phyloP scores from a whole-genome alignment of 2,797 vertebrate genomes.

The Sorex maritimensis region DNA sequence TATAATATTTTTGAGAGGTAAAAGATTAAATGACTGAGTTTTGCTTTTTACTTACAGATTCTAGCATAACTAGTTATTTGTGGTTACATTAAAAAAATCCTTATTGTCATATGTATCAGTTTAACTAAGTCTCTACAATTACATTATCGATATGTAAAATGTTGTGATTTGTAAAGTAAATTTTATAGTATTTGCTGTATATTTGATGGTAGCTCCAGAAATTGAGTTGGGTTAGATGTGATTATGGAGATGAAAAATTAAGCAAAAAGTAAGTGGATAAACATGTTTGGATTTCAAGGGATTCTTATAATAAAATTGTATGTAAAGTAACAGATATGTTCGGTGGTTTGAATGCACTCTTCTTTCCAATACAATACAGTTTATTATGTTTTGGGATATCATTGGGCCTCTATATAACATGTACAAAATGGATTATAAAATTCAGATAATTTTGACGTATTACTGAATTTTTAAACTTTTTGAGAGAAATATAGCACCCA shows the following conservation, averaged over 20 bases:
- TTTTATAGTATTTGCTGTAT: conserved; percentile 39
- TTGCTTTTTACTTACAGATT: conserved; percentile 26
- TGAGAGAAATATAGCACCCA: not conserved
- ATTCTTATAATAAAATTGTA: not conserved
- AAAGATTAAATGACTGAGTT: not conserved
- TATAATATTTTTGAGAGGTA: not conserved
- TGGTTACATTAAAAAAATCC: not conserved
- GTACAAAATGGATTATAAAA: conserved; percentile 1
- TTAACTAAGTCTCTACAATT: conserved; percentile 15
- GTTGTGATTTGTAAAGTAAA: not conserved
- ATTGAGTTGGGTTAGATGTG: not conserved
- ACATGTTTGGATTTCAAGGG: conserved; percentile 42
- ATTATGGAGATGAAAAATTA: conserved; percentile 31
- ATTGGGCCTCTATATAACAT: not conserved
- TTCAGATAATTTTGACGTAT: conserved; percentile 17
- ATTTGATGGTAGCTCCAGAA: conserved; percentile 13
- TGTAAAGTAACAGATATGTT: not conserved
- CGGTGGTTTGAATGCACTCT: not conserved
- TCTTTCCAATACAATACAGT: not conserved
- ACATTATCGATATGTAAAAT: not conserved
- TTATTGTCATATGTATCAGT: not conserved
- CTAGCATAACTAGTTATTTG: conserved; percentile 8
- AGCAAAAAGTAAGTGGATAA: not conserved
- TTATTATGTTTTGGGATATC: conserved; percentile 34
- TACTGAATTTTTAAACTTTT: not conserved